A percentile compares a stretch with the other conserved stretches of the same genome.
Conservation (phyloP, 2,888 invertebrate genomes). For the Plagodis dolabraria region DNA sequence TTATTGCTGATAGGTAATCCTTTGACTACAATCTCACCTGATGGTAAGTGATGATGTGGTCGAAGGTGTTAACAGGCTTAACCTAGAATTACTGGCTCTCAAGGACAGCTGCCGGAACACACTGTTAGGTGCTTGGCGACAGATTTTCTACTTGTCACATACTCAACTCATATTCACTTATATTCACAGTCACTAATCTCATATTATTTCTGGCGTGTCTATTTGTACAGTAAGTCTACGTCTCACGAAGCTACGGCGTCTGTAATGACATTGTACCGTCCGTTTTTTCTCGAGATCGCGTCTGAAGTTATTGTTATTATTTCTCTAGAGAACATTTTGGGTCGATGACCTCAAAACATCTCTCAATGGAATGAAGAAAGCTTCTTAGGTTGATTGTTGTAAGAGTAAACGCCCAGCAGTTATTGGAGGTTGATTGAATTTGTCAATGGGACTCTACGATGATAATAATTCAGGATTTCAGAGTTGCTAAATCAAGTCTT, state of each 20-base stretch:
- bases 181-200: too few relatives aligned
- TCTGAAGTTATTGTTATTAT: constrained; percentile 83
- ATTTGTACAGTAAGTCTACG: constrained; percentile 51
- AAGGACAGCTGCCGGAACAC: too few relatives aligned
- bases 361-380: constrained; percentile 30
- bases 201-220: constrained; percentile 38
- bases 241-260: constrained; percentile 60
- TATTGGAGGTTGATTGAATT: constrained; percentile 1
- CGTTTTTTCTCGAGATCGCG: constrained; percentile 77
- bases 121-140: too few relatives aligned
- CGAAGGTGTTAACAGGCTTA: too few relatives aligned
- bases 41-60: too few relatives aligned
- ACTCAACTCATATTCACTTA: too few relatives aligned
- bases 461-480: too few relatives aligned
- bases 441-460: constrained; percentile 12
- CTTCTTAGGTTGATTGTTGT: constrained; percentile 11
- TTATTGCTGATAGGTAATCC: too few relatives aligned
- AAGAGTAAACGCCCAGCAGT: not conserved
- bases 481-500: too few relatives aligned
- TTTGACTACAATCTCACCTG: too few relatives aligned
- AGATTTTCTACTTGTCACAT: too few relatives aligned
- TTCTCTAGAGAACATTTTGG: constrained; percentile 69
- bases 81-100: too few relatives aligned
- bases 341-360: constrained; percentile 59
- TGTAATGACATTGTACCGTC: constrained; percentile 79